Conservation (phyloP, 2,113 vertebrate species). For the Heliornis fulica region DNA sequence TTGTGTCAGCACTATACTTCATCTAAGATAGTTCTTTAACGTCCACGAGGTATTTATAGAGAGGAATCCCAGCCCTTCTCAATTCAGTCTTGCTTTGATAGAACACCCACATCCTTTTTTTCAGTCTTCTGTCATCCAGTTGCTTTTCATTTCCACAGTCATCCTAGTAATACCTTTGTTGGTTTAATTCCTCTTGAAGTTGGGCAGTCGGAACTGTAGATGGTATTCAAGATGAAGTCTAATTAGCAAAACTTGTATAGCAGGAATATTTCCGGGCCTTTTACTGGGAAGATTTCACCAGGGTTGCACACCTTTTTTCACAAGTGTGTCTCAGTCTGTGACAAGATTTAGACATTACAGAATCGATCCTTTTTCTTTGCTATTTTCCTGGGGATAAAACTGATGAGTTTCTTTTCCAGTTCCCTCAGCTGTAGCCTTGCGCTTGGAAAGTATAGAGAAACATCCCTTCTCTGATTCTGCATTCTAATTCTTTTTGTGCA, state of each 20-base stretch:
- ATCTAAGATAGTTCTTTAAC: neutral
- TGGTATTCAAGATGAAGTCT: neutral
- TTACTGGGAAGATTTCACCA: neutral
- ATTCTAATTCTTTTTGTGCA: neutral
- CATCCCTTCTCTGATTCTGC: neutral
- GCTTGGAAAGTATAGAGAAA: neutral
- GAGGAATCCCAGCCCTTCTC: neutral
- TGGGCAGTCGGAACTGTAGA: neutral
- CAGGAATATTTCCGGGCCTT: neutral
- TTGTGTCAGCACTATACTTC: neutral
- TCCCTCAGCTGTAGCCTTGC: neutral
- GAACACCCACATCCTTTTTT: neutral
- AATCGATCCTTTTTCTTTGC: neutral
- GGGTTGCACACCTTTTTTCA: neutral
- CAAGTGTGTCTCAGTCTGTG: neutral
- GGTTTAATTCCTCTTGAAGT: neutral
- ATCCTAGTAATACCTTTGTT: neutral
- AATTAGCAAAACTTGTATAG: neutral
- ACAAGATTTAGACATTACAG: neutral
- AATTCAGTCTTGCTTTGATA: neutral
- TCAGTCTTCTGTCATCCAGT: neutral
- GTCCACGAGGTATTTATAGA: neutral
- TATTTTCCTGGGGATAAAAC: neutral
- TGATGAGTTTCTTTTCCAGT: neutral
- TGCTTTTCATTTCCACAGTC: neutral